A percentile compares a stretch with the other conserved stretches of the same genome.
These are phyloP conservation scores for Elanoides forficatus DNA, from an alignment of 2,113 vertebrate species.

Conservation along the genomic window DNA sequence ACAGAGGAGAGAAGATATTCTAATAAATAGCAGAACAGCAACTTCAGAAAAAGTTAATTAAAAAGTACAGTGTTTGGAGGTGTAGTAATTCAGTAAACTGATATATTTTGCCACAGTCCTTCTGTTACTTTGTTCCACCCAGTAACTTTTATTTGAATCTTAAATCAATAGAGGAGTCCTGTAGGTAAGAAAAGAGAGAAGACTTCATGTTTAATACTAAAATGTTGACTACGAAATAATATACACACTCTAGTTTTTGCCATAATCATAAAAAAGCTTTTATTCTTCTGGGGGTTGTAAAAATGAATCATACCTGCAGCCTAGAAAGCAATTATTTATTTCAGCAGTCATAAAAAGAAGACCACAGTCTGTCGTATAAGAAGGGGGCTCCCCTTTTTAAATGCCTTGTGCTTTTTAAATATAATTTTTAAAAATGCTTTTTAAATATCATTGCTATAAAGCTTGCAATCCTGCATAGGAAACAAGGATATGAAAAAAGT, in stretches of 20 bases:
- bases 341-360: neutral
- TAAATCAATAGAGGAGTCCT: neutral
- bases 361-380: neutral
- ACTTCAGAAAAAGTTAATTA: neutral
- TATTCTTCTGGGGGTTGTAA: neutral
- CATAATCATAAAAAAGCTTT: neutral
- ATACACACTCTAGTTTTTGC: neutral
- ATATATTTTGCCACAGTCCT: neutral
- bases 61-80: neutral
- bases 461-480: neutral
- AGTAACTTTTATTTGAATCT: neutral
- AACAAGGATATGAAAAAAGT: neutral
- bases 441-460: neutral
- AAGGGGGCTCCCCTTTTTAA: neutral
- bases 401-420: conserved; percentile 19
- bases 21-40: neutral
- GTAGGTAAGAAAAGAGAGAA: neutral
- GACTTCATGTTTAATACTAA: neutral
- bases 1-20: neutral
- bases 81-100: neutral
- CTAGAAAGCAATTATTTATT: neutral
- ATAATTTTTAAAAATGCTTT: too few species aligned
- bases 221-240: conserved; percentile 11
- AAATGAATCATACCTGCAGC: neutral
- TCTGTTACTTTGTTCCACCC: neutral